Conservation (phyloP, 2,888 invertebrate species). For the Pristionchus fissidentatus region DNA sequence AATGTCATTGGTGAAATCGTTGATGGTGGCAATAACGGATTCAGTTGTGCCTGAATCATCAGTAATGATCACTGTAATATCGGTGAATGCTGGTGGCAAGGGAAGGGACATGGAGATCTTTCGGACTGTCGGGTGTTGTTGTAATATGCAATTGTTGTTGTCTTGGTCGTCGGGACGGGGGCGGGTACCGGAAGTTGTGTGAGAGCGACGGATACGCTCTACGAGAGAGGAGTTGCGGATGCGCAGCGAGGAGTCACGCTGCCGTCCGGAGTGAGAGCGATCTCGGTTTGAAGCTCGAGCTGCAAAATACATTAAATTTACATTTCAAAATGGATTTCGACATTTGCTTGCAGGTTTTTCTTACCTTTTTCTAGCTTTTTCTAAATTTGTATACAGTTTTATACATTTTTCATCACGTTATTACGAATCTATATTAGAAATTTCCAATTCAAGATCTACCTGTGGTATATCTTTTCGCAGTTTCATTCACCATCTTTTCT, state of each 20-base stretch:
- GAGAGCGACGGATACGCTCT: neutral
- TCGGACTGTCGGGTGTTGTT: neutral
- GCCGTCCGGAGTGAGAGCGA: slow-evolving; percentile 35
- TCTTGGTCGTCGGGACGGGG: neutral
- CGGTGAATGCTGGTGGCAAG: neutral
- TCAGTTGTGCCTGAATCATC: too few species aligned
- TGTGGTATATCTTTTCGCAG: too few species aligned
- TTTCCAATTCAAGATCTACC: too few species aligned
- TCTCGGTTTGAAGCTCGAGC: slow-evolving; percentile 37
- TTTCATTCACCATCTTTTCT: too few species aligned
- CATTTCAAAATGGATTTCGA: too few species aligned
- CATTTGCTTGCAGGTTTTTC: too few species aligned
- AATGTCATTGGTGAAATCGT: neutral
- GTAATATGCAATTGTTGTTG: slow-evolving; percentile 26
- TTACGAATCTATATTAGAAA: too few species aligned
- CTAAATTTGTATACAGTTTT: too few species aligned
- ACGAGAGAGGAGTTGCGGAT: neutral
- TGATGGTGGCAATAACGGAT: neutral
- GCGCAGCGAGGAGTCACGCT: neutral
- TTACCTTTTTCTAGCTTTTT: too few species aligned
- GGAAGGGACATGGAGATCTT: slow-evolving; percentile 18
- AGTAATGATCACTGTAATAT: neutral
- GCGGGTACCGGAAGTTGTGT: neutral
- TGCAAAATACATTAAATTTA: too few species aligned
- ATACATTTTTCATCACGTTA: too few species aligned